Conservation (phyloP, 1,140 invertebrate genomes). For the Bombus sibiricus region DNA sequence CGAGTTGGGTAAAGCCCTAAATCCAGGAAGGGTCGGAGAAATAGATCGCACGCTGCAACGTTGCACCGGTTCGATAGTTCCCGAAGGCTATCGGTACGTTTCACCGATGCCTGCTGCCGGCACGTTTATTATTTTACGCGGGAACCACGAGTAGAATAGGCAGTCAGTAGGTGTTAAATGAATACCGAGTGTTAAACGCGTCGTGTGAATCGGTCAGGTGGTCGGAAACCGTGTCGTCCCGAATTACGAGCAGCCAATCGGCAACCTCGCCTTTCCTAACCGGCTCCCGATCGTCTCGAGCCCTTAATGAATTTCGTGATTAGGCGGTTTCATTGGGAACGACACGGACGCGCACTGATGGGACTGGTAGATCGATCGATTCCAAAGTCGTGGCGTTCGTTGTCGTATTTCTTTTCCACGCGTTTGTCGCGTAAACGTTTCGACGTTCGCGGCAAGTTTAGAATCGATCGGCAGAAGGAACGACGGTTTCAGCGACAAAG, state of each 20-base stretch:
- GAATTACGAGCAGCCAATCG: slow-evolving; percentile 49
- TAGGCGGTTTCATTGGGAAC: slow-evolving; percentile 69
- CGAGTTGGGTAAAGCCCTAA: slow-evolving; percentile 14
- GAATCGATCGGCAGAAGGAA: no score
- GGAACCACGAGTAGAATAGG: slow-evolving; percentile 20
- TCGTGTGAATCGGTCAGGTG: slow-evolving; percentile 68
- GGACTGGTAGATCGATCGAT: background rate
- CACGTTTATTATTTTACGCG: slow-evolving; percentile 64
- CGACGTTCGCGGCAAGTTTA: background rate
- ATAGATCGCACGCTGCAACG: slow-evolving; percentile 25
- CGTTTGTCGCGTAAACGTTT: background rate
- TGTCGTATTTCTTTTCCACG: background rate
- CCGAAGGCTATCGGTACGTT: slow-evolving; percentile 53
- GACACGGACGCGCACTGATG: background rate
- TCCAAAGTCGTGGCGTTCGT: background rate
- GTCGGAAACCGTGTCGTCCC: slow-evolving; percentile 60
- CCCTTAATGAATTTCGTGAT: slow-evolving; percentile 77
- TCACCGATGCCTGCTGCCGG: slow-evolving; percentile 26
- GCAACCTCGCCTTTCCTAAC: background rate
- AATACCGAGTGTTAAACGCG: slow-evolving; percentile 65
- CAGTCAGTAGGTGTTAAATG: slow-evolving; percentile 64
- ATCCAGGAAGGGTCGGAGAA: slow-evolving; percentile 18
- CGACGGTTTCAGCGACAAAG: background rate
- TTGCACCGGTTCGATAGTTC: slow-evolving; percentile 39
- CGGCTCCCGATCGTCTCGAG: slow-evolving; percentile 18